Evolutionary conservation across 2,888 invertebrate genomes (phyloP), one percentile per base, ranked within the genome.

Genomic region (Eledone cirrhosa): DNA sequence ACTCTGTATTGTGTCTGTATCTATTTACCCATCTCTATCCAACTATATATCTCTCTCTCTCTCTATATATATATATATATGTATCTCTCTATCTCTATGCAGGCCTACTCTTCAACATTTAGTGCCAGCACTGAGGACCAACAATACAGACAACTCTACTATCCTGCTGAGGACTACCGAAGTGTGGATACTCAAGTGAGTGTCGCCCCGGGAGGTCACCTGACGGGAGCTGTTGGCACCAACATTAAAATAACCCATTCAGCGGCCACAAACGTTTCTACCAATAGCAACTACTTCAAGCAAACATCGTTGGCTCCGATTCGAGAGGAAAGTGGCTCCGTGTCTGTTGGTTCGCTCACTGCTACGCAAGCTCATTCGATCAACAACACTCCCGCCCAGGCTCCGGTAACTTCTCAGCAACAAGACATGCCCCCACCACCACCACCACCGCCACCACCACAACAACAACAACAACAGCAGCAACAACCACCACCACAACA

Each of bases 81-180:
- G 8, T 72, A 22, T 19, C 14, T 72, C 1, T 72, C 77, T 72
- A 41, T 24, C 27, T 77, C 65, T 72, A 84, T 83, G 59, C 85
- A 89, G 87, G 86, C 83, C 7, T 86, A 84, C 79, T 82, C 87
- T n/a, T 89, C 89, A 24, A 85, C 86, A 41, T 89, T 88, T 80
- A 87, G 86, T 76, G 81, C 86, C 14, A 83, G 83, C 41, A 82
- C 83, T 24, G 87, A 88, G 59, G 87, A 87, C 67, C 85, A 85
- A 31, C 85, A 85, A 48, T 88, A 88, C 80, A 78, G 87, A 75
- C 89, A 88, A 80, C 81, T 89, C 33, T 88, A 87, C 80, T 87
- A 88, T 53, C 87, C 88, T 0, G 79, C 79, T 19, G 87, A 87
- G 77, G 86, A 84, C 65, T 87, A 86, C 78, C 81, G 82, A 13